These are phyloP conservation scores for Halcyon leucocephala DNA, from an alignment of 2,797 vertebrate genomes.

Conservation along the genomic window DNA sequence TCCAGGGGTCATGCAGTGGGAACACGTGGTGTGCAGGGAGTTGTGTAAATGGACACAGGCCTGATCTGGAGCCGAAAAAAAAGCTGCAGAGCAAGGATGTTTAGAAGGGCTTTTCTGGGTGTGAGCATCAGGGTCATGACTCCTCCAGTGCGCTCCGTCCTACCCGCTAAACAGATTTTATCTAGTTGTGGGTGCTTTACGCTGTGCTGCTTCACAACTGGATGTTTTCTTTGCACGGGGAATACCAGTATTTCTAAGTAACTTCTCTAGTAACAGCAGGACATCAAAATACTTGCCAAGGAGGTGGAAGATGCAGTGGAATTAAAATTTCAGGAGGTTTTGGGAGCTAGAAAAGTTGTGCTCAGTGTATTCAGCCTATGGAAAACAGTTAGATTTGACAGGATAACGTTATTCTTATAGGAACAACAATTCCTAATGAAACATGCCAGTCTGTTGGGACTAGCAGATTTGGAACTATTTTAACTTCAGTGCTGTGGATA, in stretches of 20 bases:
- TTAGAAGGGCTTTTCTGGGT: not conserved
- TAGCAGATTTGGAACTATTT: not conserved
- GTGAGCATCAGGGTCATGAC: not conserved
- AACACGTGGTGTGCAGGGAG: rapidly evolving
- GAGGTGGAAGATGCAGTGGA: slow-evolving; percentile 1
- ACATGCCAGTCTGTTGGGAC: slow-evolving; percentile 21
- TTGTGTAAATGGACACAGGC: not conserved
- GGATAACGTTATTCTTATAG: not conserved
- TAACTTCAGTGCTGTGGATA: not conserved
- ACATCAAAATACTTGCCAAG: not conserved
- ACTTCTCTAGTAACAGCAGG: not conserved
- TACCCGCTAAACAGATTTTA: not conserved
- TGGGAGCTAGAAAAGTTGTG: not conserved
- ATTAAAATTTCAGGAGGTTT: slow-evolving; percentile 6
- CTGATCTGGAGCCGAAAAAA: not conserved
- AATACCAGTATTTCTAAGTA: not conserved
- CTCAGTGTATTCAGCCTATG: not conserved
- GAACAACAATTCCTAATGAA: not conserved
- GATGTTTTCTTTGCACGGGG: not conserved
- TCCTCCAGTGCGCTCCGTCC: not conserved
- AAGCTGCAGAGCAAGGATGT: not conserved
- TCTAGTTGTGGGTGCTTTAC: not conserved
- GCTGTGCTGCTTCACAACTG: not conserved
- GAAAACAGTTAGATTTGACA: not conserved
- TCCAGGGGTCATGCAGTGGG: not conserved